Evolutionary conservation across 2,113 vertebrate species (phyloP), one percentile per base, ranked within the genome.

Genomic region (Cyanoramphus novaezelandiae): DNA sequence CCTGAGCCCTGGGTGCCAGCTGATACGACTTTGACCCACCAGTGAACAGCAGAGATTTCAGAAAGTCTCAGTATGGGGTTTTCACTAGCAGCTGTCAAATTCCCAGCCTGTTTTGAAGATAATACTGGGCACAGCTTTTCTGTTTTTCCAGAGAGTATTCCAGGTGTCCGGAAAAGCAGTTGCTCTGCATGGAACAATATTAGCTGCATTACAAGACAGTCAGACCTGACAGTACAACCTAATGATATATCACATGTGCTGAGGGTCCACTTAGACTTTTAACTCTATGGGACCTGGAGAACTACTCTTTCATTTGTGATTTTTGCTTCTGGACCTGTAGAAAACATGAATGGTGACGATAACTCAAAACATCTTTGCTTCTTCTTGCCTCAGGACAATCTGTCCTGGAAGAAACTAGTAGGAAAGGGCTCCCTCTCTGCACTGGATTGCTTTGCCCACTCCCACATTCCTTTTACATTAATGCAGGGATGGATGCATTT

Each of bases 201-300:
- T 17, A 52, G 19, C 17, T 81, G 39, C 53, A 35, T 17, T 17
- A 68, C 9, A 19, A 76, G 43, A 62, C 5, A 35, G 10, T 41
- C 53, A 87, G 59, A 67, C 25, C 8, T 50, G 10, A 43, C 37
- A 82, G 10, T 29, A 68, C 43, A 76, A 19, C 6, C 8, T 44
- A 55, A 46, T n/a, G 25, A 33, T 52, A 13, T 3, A 13, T 39
- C 12, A 50, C 3, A 13, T 0, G 0, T 21, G 17, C 24, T 63
- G 24, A 63, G 25, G 27, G 17, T 57, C 33, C n/a, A 17, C 23
- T 81, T 20, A 37, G 52, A 59, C 19, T 80, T 95, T 43, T 35
- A 69, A 3, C 23, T 83, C 23, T 9, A 8, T 20, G 16, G 23
- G 39, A 39, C 35, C 16, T 65, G 23, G 3, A 80, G 5, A 77